These are phyloP conservation scores for Lindbergichthys nudifrons DNA, from an alignment of 2,797 vertebrate species.

Conservation along the genomic window DNA sequence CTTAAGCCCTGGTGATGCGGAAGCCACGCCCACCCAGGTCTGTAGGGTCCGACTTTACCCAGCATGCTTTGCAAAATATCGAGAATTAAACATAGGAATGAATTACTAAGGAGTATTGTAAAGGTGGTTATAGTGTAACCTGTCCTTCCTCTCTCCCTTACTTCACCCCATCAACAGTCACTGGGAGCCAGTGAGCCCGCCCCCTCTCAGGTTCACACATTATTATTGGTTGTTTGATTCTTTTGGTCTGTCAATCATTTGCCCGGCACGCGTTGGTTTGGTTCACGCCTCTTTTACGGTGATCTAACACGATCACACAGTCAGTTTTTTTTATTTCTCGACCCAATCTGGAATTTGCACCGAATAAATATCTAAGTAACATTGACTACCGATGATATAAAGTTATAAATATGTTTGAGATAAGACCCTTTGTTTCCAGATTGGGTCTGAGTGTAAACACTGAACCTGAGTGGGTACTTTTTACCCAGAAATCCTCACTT, in stretches of 20 bases:
- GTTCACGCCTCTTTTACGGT: slow-evolving; percentile 22
- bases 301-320: slow-evolving; percentile 27
- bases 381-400: not conserved
- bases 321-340: slow-evolving; percentile 30
- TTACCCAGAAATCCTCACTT: slow-evolving; percentile 35
- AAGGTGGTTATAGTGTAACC: slow-evolving; percentile 58
- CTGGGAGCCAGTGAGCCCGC: slow-evolving; percentile 62
- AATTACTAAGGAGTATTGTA: too few species aligned
- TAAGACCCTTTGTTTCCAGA: not conserved
- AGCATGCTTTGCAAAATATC: slow-evolving; percentile 63
- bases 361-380: not conserved
- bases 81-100: not conserved
- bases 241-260: slow-evolving; percentile 63
- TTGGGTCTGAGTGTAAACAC: slow-evolving; percentile 38
- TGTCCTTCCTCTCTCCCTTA: slow-evolving; percentile 69
- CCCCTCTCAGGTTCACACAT: slow-evolving; percentile 67
- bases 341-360: slow-evolving; percentile 34
- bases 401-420: not conserved
- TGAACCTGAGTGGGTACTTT: slow-evolving; percentile 54
- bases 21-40: slow-evolving; percentile 84
- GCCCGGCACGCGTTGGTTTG: slow-evolving; percentile 33
- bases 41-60: slow-evolving; percentile 80
- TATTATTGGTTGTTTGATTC: slow-evolving; percentile 39
- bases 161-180: slow-evolving; percentile 65
- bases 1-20: slow-evolving; percentile 72